Evolutionary conservation across 2,888 invertebrate genomes (phyloP), one percentile per base, ranked within the genome.

Genomic region (Stenotaenia linearis): DNA sequence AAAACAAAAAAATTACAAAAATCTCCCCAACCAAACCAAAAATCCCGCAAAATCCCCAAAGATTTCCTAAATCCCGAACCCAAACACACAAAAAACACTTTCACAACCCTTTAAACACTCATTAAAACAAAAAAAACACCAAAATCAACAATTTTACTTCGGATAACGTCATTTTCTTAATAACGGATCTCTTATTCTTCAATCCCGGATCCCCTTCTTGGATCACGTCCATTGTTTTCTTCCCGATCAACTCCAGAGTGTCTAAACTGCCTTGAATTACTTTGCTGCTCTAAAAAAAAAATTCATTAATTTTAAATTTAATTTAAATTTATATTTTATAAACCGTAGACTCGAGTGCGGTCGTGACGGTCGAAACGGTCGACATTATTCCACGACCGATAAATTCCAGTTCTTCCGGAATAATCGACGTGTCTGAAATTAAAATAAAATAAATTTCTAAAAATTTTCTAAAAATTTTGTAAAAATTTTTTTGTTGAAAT

Each of bases 141-240:
- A 18, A 9, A 10, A 76, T 10, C 12, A 10, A 30, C 18, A 21
- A 45, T 50, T 56, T 69, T 77, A 80, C 80, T 75, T 81, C 79
- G 74, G 81, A 80, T 50, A 81, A 56, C 30, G 30, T 75, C 7
- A 79, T 37, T 77, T 79, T 80, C 4, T 50, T 21, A 3, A 93
- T 88, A 83, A 93, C 89, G 0, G 92, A 91, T 50, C 92, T 87
- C 84, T 93, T 92, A 84, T 93, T 93, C 83, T 92, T 92, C 18
- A 96, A 86, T 0, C 95, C 93, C 0, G 96, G 96, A 86, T 97
- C 96, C 32, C 95, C 95, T 80, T 97, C 96, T 85, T 96, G 95
- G 0, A 97, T 87, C 0, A 95, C 95, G 85, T 94, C 93, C 92
- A 96, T 95, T 0, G 97, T 97, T 86, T 96, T 96, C 86, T 96